Percentiles rank a stretch among this genome's conserved stretches.
Evolutionary conservation across 2,797 vertebrate genomes (phyloP).

Genomic region (Darevskia nairensis): DNA sequence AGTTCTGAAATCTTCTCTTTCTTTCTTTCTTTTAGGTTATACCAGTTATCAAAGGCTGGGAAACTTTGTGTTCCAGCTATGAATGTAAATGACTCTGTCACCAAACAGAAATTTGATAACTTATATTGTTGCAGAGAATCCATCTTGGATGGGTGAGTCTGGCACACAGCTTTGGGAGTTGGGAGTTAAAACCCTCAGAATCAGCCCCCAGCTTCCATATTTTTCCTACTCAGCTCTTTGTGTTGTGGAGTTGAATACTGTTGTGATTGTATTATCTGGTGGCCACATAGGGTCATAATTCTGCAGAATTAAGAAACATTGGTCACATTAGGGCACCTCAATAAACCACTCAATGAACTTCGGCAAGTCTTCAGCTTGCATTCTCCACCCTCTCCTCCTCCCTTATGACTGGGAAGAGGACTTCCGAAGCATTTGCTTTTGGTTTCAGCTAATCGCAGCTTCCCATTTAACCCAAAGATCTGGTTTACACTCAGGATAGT

Average conservation of each 20-base stretch:
- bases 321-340: not conserved
- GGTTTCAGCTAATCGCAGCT: not conserved
- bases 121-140: constrained; percentile 98
- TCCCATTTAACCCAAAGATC: not conserved
- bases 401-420: not conserved
- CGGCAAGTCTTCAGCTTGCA: not conserved
- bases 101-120: constrained; percentile 99
- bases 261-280: constrained; percentile 13
- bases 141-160: constrained; percentile 95
- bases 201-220: too few species aligned
- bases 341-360: not conserved
- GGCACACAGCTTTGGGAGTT: not conserved
- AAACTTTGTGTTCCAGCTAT: constrained; percentile 98
- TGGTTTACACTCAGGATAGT: too few species aligned
- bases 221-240: accelerated
- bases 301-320: not conserved
- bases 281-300: not conserved
- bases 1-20: constrained; percentile 26
- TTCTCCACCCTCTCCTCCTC: not conserved
- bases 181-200: not conserved
- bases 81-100: constrained; percentile 99
- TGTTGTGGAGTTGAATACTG: constrained; percentile 5
- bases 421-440: not conserved
- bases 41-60: constrained; percentile 97
- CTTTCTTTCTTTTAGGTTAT: constrained; percentile 86